phyloP scores from a whole-genome alignment of 2,888 invertebrate species.

The Drosophila austrosaltans region DNA sequence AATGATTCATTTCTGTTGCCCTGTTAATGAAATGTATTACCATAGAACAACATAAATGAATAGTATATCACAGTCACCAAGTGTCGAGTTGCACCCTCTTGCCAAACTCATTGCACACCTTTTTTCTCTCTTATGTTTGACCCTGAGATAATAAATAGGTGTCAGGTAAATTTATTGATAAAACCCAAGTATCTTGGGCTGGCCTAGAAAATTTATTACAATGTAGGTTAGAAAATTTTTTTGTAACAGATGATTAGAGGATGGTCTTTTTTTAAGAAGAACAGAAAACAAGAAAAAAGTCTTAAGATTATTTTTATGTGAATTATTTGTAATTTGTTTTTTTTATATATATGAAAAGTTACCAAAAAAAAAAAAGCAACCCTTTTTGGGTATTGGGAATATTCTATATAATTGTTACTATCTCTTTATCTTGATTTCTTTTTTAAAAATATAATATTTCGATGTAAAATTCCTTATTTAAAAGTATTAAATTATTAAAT shows the following conservation, averaged over 20 bases:
- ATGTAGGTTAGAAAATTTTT: neutral
- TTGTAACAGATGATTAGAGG: neutral
- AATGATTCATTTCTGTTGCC: neutral
- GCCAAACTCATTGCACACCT: neutral
- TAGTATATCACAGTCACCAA: neutral
- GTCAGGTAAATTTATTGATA: neutral
- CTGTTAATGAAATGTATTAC: neutral
- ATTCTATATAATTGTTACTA: too few species aligned
- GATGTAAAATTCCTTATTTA: too few species aligned
- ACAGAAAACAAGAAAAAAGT: too few species aligned
- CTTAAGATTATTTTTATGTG: too few species aligned
- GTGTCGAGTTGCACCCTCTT: neutral
- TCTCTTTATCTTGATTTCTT: too few species aligned
- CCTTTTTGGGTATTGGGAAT: too few species aligned
- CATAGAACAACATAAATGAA: neutral
- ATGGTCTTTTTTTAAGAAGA: neutral
- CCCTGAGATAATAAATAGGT: neutral
- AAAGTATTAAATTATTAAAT: too few species aligned
- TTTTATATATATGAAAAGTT: too few species aligned
- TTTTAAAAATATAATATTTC: too few species aligned
- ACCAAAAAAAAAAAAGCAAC: too few species aligned
- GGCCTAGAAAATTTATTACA: neutral
- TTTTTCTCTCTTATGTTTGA: neutral
- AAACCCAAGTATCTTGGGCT: neutral
- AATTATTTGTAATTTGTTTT: too few species aligned